Conservation (phyloP, 1,140 invertebrate genomes). For the Anoplolepis gracilipes region DNA sequence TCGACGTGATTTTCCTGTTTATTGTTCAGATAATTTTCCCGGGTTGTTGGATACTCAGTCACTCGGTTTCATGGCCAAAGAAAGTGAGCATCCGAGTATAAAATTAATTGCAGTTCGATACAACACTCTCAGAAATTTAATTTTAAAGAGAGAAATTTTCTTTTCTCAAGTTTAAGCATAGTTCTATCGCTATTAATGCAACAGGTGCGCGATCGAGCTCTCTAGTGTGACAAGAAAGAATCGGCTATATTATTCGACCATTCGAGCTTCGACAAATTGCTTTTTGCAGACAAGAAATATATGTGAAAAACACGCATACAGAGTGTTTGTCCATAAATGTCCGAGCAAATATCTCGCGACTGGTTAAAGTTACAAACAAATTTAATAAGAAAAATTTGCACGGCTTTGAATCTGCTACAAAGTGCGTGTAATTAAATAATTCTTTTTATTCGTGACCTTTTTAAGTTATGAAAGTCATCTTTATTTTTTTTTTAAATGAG, state of each 20-base stretch:
- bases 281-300: background rate
- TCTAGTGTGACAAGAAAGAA: constrained; percentile 14
- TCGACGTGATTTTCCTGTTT: constrained; percentile 4
- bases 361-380: too few species aligned
- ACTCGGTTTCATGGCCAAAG: constrained; percentile 1
- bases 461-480: too few species aligned
- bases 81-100: constrained; percentile 32
- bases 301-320: background rate
- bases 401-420: too few species aligned
- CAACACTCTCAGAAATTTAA: constrained; percentile 20
- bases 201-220: constrained; percentile 45
- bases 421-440: too few species aligned
- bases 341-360: too few species aligned
- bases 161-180: constrained; percentile 48
- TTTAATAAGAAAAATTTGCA: too few species aligned
- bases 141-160: constrained; percentile 46
- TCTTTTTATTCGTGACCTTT: too few species aligned
- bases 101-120: constrained; percentile 51
- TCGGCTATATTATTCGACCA: background rate
- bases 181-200: constrained; percentile 49
- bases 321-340: too few species aligned
- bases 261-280: background rate
- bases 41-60: background rate
- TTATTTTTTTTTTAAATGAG: too few species aligned
- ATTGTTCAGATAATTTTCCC: constrained; percentile 10